These are phyloP conservation scores for Liposcelis brunnea DNA, from an alignment of 2,888 invertebrate species.

Conservation along the genomic window DNA sequence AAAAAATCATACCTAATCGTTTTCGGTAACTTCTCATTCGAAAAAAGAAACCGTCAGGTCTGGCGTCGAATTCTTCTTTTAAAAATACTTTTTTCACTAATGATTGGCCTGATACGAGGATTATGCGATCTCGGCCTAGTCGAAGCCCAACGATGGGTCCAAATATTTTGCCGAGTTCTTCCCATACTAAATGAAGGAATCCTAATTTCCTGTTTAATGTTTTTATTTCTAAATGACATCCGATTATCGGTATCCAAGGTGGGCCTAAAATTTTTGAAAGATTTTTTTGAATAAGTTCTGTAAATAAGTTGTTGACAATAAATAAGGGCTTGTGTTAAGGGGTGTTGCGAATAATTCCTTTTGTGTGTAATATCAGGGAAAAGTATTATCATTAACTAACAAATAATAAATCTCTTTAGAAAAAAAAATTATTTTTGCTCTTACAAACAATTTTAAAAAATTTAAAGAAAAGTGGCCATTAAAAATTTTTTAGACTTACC, in stretches of 20 bases:
- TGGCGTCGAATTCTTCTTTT: conserved; percentile 45
- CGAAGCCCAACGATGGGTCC: conserved; percentile 49
- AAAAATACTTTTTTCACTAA: conserved; percentile 42
- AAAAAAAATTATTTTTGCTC: too few relatives aligned
- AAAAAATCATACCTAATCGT: conserved; percentile 35
- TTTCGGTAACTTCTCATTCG: conserved; percentile 46
- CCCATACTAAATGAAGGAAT: conserved; percentile 42
- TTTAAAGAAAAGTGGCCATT: too few relatives aligned
- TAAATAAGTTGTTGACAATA: conserved; percentile 10
- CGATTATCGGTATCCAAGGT: conserved; percentile 34
- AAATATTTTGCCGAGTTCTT: conserved; percentile 36
- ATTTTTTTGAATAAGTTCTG: conserved; percentile 9
- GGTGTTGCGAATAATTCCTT: too few relatives aligned
- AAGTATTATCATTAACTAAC: too few relatives aligned
- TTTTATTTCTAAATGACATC: conserved; percentile 29
- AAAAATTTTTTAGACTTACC: too few relatives aligned
- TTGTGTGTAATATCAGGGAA: too few relatives aligned
- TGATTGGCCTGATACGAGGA: conserved; percentile 42
- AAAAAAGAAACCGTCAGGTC: conserved; percentile 54
- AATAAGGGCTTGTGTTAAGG: too few relatives aligned
- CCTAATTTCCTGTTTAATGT: conserved; percentile 24
- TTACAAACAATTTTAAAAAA: too few relatives aligned
- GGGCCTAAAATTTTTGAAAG: conserved; percentile 32
- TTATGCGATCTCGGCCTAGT: conserved; percentile 40
- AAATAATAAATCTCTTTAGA: too few relatives aligned